Evolutionary conservation across 2,113 vertebrate genomes (phyloP), one percentile per base, ranked within the genome.

Genomic region (Saguinus imperator): DNA sequence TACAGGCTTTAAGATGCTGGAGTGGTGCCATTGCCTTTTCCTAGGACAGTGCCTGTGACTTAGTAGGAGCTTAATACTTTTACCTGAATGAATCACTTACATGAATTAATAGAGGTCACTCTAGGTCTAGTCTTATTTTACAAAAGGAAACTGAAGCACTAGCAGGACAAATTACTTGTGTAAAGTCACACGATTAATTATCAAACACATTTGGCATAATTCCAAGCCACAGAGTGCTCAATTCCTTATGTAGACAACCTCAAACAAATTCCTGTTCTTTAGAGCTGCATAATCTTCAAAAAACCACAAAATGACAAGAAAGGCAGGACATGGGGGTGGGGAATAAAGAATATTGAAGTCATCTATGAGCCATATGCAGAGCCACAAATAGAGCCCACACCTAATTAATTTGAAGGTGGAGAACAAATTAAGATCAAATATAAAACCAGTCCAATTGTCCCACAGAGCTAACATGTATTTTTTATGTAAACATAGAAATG

Each of bases 131-230:
- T 93, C 43, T 97, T 97, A 93, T 89, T 97, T 97, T 94, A 94
- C 79, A 92, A 92, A 85, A 94, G 94, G 83, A 97, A 97, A 92
- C 87, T 45, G 68, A 96, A 95, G 84, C 76, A 73, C n/a, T 66
- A 50, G 17, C 70, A 66, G 84, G 92, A 87, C 80, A 97, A 94
- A 94, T 92, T 89, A 84, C 89, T 97, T 95, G 92, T 94, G 89
- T 94, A 97, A 97, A 97, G 80, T 97, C 89, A 97, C 96, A 90
- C 94, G 94, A 95, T 96, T 97, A 94, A 97, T 98, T 97, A 94
- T 93, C 83, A 87, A 87, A 93, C 70, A 72, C 64, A 81, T 80
- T 76, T 94, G 95, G 93, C 89, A 25, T 23, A 76, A 93, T 52
- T 50, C 80, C 96, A 97, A 97, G 64, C 70, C 86, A 75, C 45